Evolutionary conservation across 2,888 invertebrate species (phyloP), one percentile per base, ranked within the genome.

Genomic region (Notocelia uddmanniana): DNA sequence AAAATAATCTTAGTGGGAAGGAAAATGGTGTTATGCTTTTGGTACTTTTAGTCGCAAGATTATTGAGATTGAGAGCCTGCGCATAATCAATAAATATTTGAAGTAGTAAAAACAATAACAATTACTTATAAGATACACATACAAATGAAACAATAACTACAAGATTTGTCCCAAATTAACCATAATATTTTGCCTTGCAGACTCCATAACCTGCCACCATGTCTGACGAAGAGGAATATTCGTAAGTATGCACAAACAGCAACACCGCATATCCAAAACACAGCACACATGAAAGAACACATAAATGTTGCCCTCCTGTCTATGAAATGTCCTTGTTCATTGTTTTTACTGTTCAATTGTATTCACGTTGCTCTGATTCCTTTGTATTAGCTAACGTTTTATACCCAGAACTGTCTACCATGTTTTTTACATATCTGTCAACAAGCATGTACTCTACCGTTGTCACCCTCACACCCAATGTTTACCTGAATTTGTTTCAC

Each of bases 191-290:
- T 85, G 75, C 76, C 83, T 92, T 90, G 68, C 94, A 94, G 94
- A 93, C 79, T 86, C 84, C 80, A 89, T 87, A 93, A 92, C 85
- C 89, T 92, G 94, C 93, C 95, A 97, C 93, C 95, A 98, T 98
- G 98, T 98, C 98, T 95, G 98, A 98, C 96, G 98, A 98, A 94
- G 98, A 98, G 95, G 97, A 97, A 95, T 98, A 98, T 95, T 97
- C 98, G 98, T 98, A 95, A 98, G 98, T 97, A 95, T 69, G 68
- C 55, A 55, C 59, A 54, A 50, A 63, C 8, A 41, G 15, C 0
- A 15, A 21, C 48, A 55, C 48, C 23, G 19, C 18, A 71, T 48
- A 34, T 34, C 13, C 52, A 63, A 55, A 18, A 63, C 67, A 66
- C 60, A 55, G 37, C 37, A 67, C 41, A 34, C 45, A n/a, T 63